phyloP scores from a whole-genome alignment of 2,113 vertebrate species.

The Psammodynastes pulverulentus region DNA sequence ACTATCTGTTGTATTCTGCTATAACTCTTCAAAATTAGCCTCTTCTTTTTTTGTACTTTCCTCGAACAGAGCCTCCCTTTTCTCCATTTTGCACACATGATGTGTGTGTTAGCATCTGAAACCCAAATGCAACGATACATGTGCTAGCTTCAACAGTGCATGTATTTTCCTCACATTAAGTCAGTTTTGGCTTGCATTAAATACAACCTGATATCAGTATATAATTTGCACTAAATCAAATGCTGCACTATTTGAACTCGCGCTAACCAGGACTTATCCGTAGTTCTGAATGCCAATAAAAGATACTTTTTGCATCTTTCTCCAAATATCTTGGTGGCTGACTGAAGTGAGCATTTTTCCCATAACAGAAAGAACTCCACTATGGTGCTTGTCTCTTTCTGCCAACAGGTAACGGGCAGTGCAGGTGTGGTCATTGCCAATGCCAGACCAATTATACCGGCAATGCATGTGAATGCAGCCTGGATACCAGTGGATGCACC shows the following conservation, averaged over 20 bases:
- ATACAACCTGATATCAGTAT: background rate
- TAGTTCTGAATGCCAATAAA: background rate
- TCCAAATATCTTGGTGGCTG: background rate
- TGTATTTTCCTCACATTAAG: background rate
- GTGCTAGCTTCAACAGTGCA: background rate
- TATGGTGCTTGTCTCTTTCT: background rate
- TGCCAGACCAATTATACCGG: slow-evolving; percentile 62
- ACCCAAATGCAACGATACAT: background rate
- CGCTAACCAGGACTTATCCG: background rate
- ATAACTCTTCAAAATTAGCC: background rate
- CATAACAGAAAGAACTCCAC: background rate
- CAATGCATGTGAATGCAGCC: slow-evolving; percentile 66
- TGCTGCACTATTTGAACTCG: background rate
- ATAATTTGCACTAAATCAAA: background rate
- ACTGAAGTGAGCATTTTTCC: background rate
- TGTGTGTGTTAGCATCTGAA: background rate
- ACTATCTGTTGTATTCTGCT: background rate
- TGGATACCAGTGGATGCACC: slow-evolving; percentile 43
- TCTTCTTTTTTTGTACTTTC: background rate
- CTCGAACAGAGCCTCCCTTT: background rate
- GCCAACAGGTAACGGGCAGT: slow-evolving; percentile 63
- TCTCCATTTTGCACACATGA: background rate
- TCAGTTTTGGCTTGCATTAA: background rate
- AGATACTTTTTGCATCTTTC: background rate
- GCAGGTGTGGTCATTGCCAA: slow-evolving; percentile 66